A percentile compares a stretch with the other conserved stretches of the same genome.
phyloP scores from a whole-genome alignment of 2,888 invertebrate genomes.

The Tubulanus polymorphus region DNA sequence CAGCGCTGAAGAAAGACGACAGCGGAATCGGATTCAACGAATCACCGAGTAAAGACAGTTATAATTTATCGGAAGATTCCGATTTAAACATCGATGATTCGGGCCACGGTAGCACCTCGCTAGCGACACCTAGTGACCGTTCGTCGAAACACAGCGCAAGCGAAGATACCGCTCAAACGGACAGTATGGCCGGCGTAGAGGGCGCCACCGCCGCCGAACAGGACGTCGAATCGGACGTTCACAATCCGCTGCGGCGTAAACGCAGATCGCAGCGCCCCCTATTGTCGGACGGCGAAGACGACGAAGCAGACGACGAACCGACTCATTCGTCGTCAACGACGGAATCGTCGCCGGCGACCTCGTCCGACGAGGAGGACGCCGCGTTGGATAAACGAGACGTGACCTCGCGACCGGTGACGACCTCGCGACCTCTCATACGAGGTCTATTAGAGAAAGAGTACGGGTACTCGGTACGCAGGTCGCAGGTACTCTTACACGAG shows the following conservation, averaged over 20 bases:
- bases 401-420: not conserved
- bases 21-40: constrained; percentile 44
- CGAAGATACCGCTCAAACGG: not conserved
- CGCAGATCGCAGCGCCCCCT: not conserved
- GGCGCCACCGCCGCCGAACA: not conserved
- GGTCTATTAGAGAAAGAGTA: too few relatives aligned
- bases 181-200: constrained; percentile 5
- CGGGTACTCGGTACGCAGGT: constrained; percentile 42
- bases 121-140: not conserved
- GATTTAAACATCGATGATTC: not conserved
- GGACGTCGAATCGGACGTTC: not conserved
- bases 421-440: too few relatives aligned
- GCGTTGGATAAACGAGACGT: too few relatives aligned
- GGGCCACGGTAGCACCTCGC: not conserved
- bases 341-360: constrained; percentile 13
- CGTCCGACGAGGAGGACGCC: not conserved
- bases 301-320: constrained; percentile 12
- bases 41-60: constrained; percentile 21
- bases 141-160: not conserved
- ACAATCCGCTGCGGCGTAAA: not conserved
- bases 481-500: constrained; percentile 62
- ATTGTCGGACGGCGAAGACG: constrained; percentile 10
- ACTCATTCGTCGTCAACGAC: constrained; percentile 20
- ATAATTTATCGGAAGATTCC: not conserved
- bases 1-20: constrained; percentile 45